Evolutionary conservation across 2,888 invertebrate genomes (phyloP).

Genomic region (Drosophila kambysellisi): DNA sequence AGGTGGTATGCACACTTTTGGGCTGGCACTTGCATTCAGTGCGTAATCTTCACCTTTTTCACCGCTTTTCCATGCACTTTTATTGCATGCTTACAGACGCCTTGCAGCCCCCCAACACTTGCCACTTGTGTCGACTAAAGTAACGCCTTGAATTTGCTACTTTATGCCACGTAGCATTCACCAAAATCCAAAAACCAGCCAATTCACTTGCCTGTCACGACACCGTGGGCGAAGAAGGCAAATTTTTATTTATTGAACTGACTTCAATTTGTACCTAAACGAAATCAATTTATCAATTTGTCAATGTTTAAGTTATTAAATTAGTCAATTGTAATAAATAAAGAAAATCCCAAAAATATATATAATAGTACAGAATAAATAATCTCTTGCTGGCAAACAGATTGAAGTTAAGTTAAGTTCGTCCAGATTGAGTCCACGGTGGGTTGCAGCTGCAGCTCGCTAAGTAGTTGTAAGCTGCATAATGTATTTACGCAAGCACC

Average conservation of each 20-base stretch:
- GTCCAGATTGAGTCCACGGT: slow-evolving; percentile 21
- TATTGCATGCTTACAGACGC: slow-evolving; percentile 63
- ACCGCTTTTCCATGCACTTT: slow-evolving; percentile 67
- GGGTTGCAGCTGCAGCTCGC: slow-evolving; percentile 30
- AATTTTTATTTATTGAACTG: not conserved
- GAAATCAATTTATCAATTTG: too few species aligned
- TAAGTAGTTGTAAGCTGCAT: slow-evolving; percentile 82
- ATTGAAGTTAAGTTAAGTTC: not conserved
- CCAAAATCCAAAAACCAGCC: slow-evolving; percentile 21
- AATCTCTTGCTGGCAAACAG: not conserved
- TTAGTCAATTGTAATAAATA: not conserved
- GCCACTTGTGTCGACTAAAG: slow-evolving; percentile 72
- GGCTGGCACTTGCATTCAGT: slow-evolving; percentile 71
- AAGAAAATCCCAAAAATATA: not conserved
- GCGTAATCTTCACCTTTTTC: slow-evolving; percentile 79
- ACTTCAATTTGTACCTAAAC: not conserved
- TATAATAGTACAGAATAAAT: not conserved
- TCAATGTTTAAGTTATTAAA: not conserved
- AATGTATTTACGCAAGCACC: slow-evolving; percentile 81
- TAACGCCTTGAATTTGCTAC: slow-evolving; percentile 70
- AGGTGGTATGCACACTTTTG: slow-evolving; percentile 12
- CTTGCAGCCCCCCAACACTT: slow-evolving; percentile 22
- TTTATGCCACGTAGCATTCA: slow-evolving; percentile 60
- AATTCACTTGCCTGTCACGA: slow-evolving; percentile 2
- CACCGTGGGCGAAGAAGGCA: slow-evolving; percentile 8